Evolutionary conservation across 2,113 vertebrate genomes (phyloP), one percentile per base, ranked within the genome.

Genomic region (Strigops habroptila): DNA sequence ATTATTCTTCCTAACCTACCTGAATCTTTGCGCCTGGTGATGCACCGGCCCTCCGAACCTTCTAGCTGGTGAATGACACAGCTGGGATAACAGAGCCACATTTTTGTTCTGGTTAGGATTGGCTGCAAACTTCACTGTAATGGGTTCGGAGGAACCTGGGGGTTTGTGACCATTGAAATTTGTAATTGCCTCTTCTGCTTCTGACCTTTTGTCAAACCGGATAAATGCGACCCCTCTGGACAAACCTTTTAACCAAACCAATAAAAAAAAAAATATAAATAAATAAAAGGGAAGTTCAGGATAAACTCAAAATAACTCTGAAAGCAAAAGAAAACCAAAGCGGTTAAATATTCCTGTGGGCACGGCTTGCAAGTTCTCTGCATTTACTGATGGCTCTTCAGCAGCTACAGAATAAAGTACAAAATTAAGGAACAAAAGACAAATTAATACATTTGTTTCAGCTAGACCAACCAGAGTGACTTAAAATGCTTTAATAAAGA

Each of bases 91-190:
- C 95, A 99, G 96, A 44, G 99, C 99, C 67, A 99, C 98, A 87
- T 99, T 99, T 98, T 99, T 99, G 95, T 98, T 98, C 98, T 99
- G 99, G 97, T 99, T 99, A 59, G 99, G 99, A 90, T 99, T 99
- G 96, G 99, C 99, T 12, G 99, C 99, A 73, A 99, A 99, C 92
- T 99, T 99, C 93, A 99, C 99, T 35, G 99, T 99, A 96, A 99
- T 99, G 53, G 99, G 99, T 95, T 99, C 99, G 2, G 98, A 96
- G 77, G 98, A 98, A 75, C 99, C 99, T 17, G 99, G 99, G 64
- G 99, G 99, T 96, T 99, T 99, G 97, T 99, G 99, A 80, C 99
- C 99, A 82, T 99, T 99, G 97, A 99, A 98, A 97, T 98, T 99
- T 95, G 99, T 99, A 94, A 99, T 99, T 43, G 99, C 99, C 37